Conservation (phyloP, 2,113 vertebrate genomes). For the Clarias gariepinus region DNA sequence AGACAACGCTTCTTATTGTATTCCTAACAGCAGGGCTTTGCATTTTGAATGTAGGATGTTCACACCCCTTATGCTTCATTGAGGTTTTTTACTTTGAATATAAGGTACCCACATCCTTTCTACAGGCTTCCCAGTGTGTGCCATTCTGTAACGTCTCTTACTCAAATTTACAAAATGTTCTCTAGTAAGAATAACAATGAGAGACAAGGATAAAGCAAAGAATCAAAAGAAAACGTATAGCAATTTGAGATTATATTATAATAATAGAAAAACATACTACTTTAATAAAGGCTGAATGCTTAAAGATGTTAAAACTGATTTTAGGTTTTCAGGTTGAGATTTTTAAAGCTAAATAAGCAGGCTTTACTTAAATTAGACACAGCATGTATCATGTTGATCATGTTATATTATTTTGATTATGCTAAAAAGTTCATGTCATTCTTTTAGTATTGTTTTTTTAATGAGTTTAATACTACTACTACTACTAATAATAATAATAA, state of each 20-base stretch:
- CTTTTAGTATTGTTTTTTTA: not conserved
- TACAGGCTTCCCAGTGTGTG: not conserved
- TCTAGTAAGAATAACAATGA: not conserved
- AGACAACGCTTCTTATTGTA: not conserved
- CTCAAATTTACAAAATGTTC: not conserved
- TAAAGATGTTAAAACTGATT: too few relatives aligned
- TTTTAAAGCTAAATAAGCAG: not conserved
- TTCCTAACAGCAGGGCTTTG: not conserved
- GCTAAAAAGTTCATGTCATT: not conserved
- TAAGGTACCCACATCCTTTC: not conserved
- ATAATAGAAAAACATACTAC: too few relatives aligned
- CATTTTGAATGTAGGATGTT: not conserved
- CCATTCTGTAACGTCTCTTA: not conserved
- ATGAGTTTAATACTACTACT: not conserved
- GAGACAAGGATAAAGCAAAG: not conserved
- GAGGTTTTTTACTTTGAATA: slow-evolving; percentile 8
- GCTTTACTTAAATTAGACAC: not conserved
- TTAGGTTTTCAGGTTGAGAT: not conserved
- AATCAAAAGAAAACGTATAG: not conserved
- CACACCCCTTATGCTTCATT: not conserved
- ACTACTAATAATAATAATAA: not conserved
- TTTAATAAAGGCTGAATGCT: too few relatives aligned
- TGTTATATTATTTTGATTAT: too few relatives aligned
- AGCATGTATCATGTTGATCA: not conserved
- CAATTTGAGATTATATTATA: not conserved